These are phyloP conservation scores for Epinotia bilunana DNA, from an alignment of 2,888 invertebrate genomes.

Conservation along the genomic window DNA sequence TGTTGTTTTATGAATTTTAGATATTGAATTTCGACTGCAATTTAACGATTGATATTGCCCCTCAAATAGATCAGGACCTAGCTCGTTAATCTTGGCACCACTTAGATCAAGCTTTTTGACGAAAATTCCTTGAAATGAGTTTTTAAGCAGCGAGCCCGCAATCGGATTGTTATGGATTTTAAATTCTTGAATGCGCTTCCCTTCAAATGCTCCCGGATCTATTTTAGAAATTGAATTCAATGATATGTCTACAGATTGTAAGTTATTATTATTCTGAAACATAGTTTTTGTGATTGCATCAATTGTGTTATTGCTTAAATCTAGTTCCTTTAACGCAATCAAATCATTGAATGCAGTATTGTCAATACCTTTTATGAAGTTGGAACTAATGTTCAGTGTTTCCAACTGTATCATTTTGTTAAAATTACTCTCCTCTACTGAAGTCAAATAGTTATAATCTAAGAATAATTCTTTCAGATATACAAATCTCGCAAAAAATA, in stretches of 20 bases:
- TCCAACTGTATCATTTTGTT: conserved; percentile 21
- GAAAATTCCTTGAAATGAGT: conserved; percentile 37
- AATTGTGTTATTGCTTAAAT: conserved; percentile 34
- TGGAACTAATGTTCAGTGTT: conserved; percentile 32
- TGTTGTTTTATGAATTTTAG: conserved; percentile 29
- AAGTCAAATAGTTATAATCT: conserved; percentile 31
- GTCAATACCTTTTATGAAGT: conserved; percentile 19
- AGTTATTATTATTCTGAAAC: conserved; percentile 16
- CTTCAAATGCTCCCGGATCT: conserved; percentile 36
- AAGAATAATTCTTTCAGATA: conserved; percentile 32
- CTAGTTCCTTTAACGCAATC: conserved; percentile 15
- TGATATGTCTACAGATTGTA: conserved; percentile 28
- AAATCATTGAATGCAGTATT: conserved; percentile 3
- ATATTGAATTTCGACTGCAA: conserved; percentile 31
- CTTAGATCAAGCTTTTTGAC: conserved; percentile 25
- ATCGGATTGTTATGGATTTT: conserved; percentile 27
- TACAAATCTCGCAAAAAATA: conserved; percentile 33
- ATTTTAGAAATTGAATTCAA: conserved; percentile 24
- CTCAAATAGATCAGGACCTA: conserved; percentile 30
- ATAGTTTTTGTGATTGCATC: conserved; percentile 11
- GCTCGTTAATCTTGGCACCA: conserved; percentile 27
- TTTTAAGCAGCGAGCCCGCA: conserved; percentile 16
- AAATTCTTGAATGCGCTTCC: conserved; percentile 25
- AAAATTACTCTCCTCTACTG: conserved; percentile 29
- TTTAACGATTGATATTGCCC: conserved; percentile 18